Evolutionary conservation across 2,797 vertebrate species (phyloP).

Genomic region (Cuniculus paca): DNA sequence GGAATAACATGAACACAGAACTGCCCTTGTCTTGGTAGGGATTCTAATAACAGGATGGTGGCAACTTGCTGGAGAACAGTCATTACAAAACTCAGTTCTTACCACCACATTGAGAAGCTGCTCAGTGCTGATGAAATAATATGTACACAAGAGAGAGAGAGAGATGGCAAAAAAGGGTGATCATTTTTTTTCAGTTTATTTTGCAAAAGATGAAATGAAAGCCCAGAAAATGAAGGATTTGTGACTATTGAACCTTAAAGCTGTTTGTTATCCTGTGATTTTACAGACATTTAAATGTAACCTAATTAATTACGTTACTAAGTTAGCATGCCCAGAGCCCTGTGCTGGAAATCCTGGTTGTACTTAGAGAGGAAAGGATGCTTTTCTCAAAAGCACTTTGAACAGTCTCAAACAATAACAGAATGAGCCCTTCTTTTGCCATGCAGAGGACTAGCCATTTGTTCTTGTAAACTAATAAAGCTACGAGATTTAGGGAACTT

Average conservation of each 20-base stretch:
- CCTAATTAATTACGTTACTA: conserved; percentile 56
- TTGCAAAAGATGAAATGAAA: conserved; percentile 77
- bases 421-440: background rate
- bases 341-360: conserved; percentile 61
- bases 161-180: background rate
- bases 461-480: conserved; percentile 31
- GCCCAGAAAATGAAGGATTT: conserved; percentile 70
- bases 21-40: background rate
- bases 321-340: conserved; percentile 37
- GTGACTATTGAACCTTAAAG: conserved; percentile 63
- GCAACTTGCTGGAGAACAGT: background rate
- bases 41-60: background rate
- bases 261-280: conserved; percentile 76
- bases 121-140: conserved; percentile 59
- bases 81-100: background rate
- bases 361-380: conserved; percentile 66
- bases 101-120: background rate
- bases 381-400: conserved; percentile 69
- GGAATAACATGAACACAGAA: background rate
- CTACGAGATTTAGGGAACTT: conserved; percentile 55
- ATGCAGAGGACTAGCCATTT: background rate
- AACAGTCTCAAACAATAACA: conserved; percentile 56
- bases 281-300: conserved; percentile 64
- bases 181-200: conserved; percentile 76
- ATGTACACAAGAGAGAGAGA: conserved; percentile 2